Percentiles rank a stretch among this genome's conserved stretches.
These are phyloP conservation scores for Holothuria scabra DNA, from an alignment of 53 echinoderm and acorn worm genomes.

Conservation along the genomic window DNA sequence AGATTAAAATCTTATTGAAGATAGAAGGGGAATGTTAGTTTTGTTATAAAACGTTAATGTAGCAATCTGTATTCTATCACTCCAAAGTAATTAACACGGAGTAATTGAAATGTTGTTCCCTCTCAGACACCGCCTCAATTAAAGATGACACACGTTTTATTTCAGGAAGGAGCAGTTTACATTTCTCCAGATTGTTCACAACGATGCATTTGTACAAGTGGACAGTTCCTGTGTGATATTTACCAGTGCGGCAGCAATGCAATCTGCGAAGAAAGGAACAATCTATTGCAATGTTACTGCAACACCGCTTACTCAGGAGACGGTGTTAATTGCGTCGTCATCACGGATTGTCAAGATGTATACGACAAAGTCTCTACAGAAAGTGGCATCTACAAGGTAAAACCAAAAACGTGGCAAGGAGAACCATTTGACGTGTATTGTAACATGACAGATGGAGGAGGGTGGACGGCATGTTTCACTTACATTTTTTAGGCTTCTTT, in stretches of 20 bases:
- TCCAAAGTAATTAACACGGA: too few species aligned
- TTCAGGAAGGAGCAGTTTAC: too few species aligned
- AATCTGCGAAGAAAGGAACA: background rate
- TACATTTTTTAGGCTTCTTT: too few species aligned
- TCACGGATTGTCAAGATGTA: background rate
- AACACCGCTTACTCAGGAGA: background rate
- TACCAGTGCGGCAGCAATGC: slow-evolving; percentile 1
- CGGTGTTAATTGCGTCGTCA: background rate
- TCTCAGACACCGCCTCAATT: too few species aligned
- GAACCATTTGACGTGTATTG: slow-evolving; percentile 2
- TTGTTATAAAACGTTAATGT: too few species aligned
- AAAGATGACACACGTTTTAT: too few species aligned
- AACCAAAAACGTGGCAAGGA: background rate
- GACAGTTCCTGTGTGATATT: background rate
- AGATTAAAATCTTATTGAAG: too few species aligned
- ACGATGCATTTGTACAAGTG: too few species aligned
- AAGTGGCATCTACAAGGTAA: background rate
- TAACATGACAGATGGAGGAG: background rate
- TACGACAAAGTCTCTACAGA: background rate
- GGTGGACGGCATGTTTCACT: slow-evolving; percentile 14
- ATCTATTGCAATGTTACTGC: background rate
- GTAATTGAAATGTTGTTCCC: too few species aligned
- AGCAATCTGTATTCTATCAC: too few species aligned
- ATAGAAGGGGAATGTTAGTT: too few species aligned
- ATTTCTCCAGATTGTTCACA: too few species aligned